Base-by-base conservation (phyloP, 2,888 invertebrate genomes). In the Meghimatium bilineatum region DNA sequence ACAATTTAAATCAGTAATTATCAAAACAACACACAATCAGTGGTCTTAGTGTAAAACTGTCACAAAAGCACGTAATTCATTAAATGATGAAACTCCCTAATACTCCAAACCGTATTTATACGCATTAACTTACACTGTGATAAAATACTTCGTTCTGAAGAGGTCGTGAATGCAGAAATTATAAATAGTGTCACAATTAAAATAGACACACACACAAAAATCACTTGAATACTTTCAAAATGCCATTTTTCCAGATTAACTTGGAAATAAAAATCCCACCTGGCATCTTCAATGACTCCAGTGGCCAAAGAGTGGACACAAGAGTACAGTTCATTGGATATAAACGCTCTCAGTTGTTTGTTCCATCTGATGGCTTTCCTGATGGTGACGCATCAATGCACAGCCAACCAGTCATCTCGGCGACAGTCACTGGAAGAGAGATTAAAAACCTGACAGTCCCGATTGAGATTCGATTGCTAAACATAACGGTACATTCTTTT, bases 291-390 rank as follows among this genome's bases (percentile, higher is more conserved):
- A 60, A 66, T 77, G 77, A 76, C 83, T 88, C 87, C 20, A 85
- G 87, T 29, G 63, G 72, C 78, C 78, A 60, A 10, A n/a, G 32
- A 44, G 38, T 20, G 29, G 74, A 63, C 49, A 78, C 82, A 32
- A 77, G 90, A 66, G 71, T 90, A 12, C 89, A 89, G 52, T 86
- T 90, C 76, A 86, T 90, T 79, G 88, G 89, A 1, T 89, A 89
- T 82, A 86, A 88, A 34, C 89, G 89, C 12, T 90, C 90, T 0
- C 89, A 89, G 56, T 88, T 90, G 63, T 91, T 90, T 85, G 89
- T 90, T 23, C 89, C 91, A 2, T 82, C 85, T 52, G 84, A 85
- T 14, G 87, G 86, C 34, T 87, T 89, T 36, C 83, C 87, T 29
- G 87, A 88, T 0, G 20, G 49, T 2, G 60, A 38, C 20, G 0